Percentiles rank a stretch among this genome's conserved stretches.
These are phyloP conservation scores for Eriosoma lanigerum DNA, from an alignment of 1,140 invertebrate genomes.

Conservation along the genomic window DNA sequence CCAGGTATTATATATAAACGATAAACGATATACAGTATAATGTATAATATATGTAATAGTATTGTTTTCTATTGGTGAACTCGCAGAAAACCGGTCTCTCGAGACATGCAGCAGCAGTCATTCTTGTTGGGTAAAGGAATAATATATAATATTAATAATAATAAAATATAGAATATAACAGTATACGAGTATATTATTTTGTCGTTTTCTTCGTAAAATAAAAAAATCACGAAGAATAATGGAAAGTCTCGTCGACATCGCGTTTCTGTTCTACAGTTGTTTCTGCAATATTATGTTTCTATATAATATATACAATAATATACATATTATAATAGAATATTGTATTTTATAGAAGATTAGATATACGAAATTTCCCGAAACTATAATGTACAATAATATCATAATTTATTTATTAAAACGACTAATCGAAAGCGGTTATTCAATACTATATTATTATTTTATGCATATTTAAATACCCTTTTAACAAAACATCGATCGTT, in stretches of 20 bases:
- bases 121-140: background rate
- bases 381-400: too few species aligned
- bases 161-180: background rate
- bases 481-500: background rate
- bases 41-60: background rate
- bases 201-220: conserved; percentile 31
- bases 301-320: too few species aligned
- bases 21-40: too few species aligned
- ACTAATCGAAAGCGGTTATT: conserved; percentile 11
- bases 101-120: background rate
- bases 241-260: conserved; percentile 12
- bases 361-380: too few species aligned
- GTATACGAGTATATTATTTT: conserved; percentile 19
- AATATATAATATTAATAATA: too few species aligned
- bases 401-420: too few species aligned
- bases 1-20: too few species aligned
- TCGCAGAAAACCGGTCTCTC: conserved; percentile 38
- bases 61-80: background rate
- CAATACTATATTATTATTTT: background rate
- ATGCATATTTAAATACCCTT: background rate
- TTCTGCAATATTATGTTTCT: too few species aligned
- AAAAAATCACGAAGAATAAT: conserved; percentile 28
- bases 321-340: too few species aligned
- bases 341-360: too few species aligned
- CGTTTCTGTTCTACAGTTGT: too few species aligned